phyloP scores from a whole-genome alignment of 92 coral and sea anemone genomes.

The Heteractis magnifica region DNA sequence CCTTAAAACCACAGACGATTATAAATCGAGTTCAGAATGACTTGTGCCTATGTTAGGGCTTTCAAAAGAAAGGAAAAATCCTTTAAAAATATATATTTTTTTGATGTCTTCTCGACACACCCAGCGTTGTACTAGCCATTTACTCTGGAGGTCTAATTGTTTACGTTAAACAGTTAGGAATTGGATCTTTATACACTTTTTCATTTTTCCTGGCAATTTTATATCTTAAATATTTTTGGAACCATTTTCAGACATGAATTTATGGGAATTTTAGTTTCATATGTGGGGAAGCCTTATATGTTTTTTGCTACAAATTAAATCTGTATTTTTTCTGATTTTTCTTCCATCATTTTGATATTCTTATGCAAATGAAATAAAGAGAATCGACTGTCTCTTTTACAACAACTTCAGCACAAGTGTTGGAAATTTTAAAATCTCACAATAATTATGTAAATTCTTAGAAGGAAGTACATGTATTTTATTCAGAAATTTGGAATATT shows the following conservation, averaged over 20 bases:
- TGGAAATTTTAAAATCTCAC: neutral
- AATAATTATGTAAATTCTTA: neutral
- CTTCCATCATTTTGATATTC: neutral
- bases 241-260: neutral
- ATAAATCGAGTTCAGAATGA: neutral
- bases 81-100: neutral
- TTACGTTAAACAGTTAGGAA: neutral
- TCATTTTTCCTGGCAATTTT: neutral
- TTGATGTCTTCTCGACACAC: neutral
- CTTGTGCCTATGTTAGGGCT: neutral
- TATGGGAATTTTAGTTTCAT: neutral
- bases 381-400: neutral
- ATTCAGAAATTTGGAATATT: too few relatives aligned
- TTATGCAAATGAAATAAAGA: neutral
- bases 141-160: constrained; percentile 4
- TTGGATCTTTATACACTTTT: neutral
- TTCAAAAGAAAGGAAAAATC: neutral
- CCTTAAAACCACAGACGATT: neutral
- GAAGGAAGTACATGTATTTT: too few relatives aligned
- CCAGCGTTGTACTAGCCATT: constrained; percentile 10
- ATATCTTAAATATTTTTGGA: neutral
- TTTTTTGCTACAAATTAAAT: neutral
- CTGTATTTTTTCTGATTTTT: neutral
- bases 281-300: neutral
- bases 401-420: neutral